A percentile compares a stretch with the other conserved stretches of the same genome.
Evolutionary conservation across 2,888 invertebrate species (phyloP).

Genomic region (Hedychridium roseum): DNA sequence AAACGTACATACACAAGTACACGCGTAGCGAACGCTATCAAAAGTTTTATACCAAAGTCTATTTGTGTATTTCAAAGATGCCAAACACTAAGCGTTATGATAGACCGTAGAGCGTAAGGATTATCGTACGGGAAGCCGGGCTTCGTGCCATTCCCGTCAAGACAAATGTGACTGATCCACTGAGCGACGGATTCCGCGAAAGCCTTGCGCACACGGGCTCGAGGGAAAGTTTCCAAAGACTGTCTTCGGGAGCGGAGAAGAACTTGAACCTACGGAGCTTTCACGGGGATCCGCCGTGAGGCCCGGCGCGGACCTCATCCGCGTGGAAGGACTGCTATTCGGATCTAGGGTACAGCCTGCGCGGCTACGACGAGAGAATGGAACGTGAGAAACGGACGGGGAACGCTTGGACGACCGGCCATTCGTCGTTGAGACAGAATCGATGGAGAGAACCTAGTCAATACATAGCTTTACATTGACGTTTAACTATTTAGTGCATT

Average conservation of each 20-base stretch:
- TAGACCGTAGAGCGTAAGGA: conserved; percentile 46
- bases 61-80: conserved; percentile 73
- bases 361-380: neutral
- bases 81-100: conserved; percentile 64
- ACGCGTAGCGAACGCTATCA: conserved; percentile 63
- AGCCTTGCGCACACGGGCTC: neutral
- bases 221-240: neutral
- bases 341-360: conserved; percentile 2
- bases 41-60: conserved; percentile 70
- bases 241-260: neutral
- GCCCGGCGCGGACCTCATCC: no score
- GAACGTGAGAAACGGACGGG: neutral
- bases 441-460: conserved; percentile 61
- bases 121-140: conserved; percentile 23
- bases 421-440: conserved; percentile 50
- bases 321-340: neutral
- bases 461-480: conserved; percentile 63
- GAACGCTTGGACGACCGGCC: conserved; percentile 27
- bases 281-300: no score
- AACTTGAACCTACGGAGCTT: no score
- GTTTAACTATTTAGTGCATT: conserved; percentile 41
- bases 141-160: no score
- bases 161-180: neutral
- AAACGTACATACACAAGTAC: conserved; percentile 25
- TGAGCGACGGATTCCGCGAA: neutral